Evolutionary conservation across 2,113 vertebrate species (phyloP), one percentile per base, ranked within the genome.

Genomic region (Seriola aureovittata): DNA sequence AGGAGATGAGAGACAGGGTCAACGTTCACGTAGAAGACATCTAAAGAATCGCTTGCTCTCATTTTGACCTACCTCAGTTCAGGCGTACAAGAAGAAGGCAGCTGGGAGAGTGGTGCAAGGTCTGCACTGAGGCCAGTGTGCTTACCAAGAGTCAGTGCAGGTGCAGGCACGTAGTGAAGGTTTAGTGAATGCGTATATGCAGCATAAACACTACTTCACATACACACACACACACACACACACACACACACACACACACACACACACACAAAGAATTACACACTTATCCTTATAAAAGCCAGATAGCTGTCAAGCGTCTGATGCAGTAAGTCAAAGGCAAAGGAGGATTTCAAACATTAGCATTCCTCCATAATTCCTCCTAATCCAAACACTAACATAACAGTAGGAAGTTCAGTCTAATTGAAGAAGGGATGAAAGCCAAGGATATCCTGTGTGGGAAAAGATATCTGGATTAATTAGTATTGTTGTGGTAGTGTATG

Each of bases 391-490:
- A 82, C 82, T 79, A 93, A 91, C 88, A 90, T 11, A 91, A 81
- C 88, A 89, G 76, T 17, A 83, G 84, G 88, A 86, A 93, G 86
- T 88, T 92, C 88, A 85, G 38, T 87, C 85, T 93, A 91, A 93
- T 88, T 91, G 81, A 89, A 71, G 75, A 78, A 60, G 81, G 82
- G 89, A 93, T 94, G 87, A 91, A 94, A 94, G 89, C 84, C 87
- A 78, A 87, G 81, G 84, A 91, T 84, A 85, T 80, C 80, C 87
- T 88, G 80, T 88, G 85, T 89, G 91, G 89, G 89, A 87, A 89
- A 88, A 89, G 80, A 93, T 85, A 88, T 81, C 55, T 83, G 90
- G 91, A 93, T 95, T 93, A 93, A 93, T 93, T 88, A 91, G 75
- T 36, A 87, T 91, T 93, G 85, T 91, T 85, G 73, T 58, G 55